Evolutionary conservation across 2,888 invertebrate genomes (phyloP), one percentile per base, ranked within the genome.

Genomic region (Palloptera scutellata): DNA sequence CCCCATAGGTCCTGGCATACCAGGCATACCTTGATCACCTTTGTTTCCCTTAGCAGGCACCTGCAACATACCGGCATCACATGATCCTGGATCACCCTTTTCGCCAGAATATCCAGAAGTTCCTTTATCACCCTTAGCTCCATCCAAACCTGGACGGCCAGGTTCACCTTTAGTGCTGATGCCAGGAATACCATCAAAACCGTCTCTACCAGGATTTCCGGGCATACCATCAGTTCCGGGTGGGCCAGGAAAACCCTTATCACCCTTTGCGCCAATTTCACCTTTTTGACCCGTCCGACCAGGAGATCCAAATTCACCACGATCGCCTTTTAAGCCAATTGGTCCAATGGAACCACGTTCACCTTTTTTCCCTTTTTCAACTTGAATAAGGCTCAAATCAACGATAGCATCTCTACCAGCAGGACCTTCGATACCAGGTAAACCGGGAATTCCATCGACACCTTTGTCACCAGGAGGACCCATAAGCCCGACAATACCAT

Each of bases 241-340:
- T 40, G 86, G 85, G 1, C 96, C 96, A 45, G 86, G 78, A 55
- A 86, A 86, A 61, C 95, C 95, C 78, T 87, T 88, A 52, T 89
- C 88, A 55, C 95, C 95, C 67, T 85, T 84, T 0, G 86, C 85
- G 8, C 95, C 95, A 40, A 82, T 86, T 83, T 88, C 87, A 64
- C 95, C 95, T 75, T 91, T 89, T 12, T 85, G 80, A 10, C 95
- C 95, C 11, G 87, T 87, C 12, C 88, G 86, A 52, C 95, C 96
- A 70, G 89, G 86, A 12, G 86, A 81, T 3, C 96, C 96, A 40
- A 85, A 77, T 45, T 86, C 86, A 63, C 95, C 95, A 76, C 87
- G 87, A 59, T 89, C 88, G 61, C 95, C 95, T 66, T 86, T 84
- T 0, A 87, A 86, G 40, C 95, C 95, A 42, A 78, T 76, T 15